A percentile compares a stretch with the other conserved stretches of the same genome.
phyloP scores from a whole-genome alignment of 2,797 vertebrate genomes.

The Paguma larvata region DNA sequence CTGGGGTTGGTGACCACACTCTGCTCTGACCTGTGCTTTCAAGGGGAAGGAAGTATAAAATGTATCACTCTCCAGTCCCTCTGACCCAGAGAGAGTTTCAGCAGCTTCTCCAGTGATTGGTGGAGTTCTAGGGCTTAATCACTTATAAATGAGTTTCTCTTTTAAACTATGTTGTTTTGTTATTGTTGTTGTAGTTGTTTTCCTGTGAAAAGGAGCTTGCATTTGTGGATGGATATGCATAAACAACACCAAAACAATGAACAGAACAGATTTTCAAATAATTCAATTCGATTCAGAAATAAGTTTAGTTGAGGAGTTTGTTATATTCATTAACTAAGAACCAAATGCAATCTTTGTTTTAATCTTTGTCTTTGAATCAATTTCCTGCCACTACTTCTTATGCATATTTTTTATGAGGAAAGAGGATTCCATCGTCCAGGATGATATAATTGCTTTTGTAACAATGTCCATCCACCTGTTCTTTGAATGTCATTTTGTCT shows the following conservation, averaged over 20 bases:
- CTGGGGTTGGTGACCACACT: background rate
- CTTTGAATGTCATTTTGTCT: background rate
- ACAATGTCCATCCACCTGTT: background rate
- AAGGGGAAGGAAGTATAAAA: background rate
- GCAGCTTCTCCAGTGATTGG: background rate
- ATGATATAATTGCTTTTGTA: background rate
- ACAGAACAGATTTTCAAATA: background rate
- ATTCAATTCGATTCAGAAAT: background rate
- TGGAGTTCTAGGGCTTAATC: background rate
- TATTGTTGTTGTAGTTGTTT: background rate
- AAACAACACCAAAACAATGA: background rate
- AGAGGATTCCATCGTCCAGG: too few relatives aligned
- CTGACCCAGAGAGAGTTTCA: background rate
- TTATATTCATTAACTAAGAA: background rate
- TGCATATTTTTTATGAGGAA: background rate
- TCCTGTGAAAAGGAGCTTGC: background rate
- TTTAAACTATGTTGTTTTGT: background rate
- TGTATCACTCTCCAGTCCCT: background rate
- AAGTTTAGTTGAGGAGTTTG: background rate
- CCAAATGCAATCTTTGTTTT: background rate
- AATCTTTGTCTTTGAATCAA: background rate
- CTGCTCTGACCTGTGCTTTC: background rate
- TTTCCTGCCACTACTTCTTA: background rate
- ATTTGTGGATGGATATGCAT: rapidly evolving
- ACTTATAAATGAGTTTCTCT: background rate